Evolutionary conservation across 1,140 invertebrate genomes (phyloP), one percentile per base, ranked within the genome.

Genomic region (Sycophaga agraensis): DNA sequence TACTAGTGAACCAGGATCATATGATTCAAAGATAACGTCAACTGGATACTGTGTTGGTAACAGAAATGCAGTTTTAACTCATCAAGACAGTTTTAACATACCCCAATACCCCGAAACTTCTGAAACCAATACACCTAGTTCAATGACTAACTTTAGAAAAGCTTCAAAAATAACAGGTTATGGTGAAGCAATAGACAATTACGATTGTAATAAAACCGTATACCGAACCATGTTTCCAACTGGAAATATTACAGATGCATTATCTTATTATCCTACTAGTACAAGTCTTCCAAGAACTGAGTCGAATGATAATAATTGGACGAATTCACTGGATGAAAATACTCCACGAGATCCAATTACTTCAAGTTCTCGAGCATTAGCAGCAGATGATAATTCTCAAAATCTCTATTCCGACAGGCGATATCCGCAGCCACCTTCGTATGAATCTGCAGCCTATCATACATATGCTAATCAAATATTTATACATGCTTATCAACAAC

Each of bases 241-340:
- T 1, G 86, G 87, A 16, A 89, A 89, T 72, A 86, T 90, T 24
- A 91, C 89, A 0, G 89, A 91, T 70, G 88, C 88, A 17, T 75
- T 90, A 37, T 87, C 87, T 0, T 91, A 91, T 64, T 90, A 91
- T 74, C 89, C 89, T 43, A 89, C 87, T 0, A 88, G 85, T 50
- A 83, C 79, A 43, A 86, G 86, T 76, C 68, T 84, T 65, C 81
- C 83, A 22, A 81, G 81, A 45, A 80, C 83, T 49, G 84, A 84
- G 62, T 80, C 79, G 16, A 81, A 83, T 70, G 86, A 88, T 68
- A 74, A 76, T 11, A 82, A 83, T 22, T 87, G 85, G 85, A 72
- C 85, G 57, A 83, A 74, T 60, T 35, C 83, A 85, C 2, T 26
- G 22, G 1, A n/a, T 0, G 19, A 35, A 8, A 31, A 53, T 31